Base-by-base conservation (phyloP, 2,113 vertebrate genomes). In the Delphinus delphis region DNA sequence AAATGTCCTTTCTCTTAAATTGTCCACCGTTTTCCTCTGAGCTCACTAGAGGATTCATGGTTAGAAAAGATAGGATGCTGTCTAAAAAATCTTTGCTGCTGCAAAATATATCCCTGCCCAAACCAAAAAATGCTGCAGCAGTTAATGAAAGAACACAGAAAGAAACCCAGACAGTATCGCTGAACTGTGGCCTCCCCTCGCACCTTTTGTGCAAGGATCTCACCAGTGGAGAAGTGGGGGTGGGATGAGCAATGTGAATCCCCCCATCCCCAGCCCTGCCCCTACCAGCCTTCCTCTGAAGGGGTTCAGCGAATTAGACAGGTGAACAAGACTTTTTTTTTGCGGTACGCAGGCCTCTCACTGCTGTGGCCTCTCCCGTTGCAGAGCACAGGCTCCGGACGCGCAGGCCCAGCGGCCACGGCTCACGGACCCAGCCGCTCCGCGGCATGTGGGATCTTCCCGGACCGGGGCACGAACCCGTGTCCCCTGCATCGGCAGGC, bases 241-340 rank as follows among this genome's bases (percentile, higher is more conserved):
- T 6, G 36, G 18, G 1, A 9, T 12, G 41, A 50, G 4, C 26
- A 53, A 53, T 17, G 17, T 33, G 23, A 58, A 31, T 77, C 63
- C 62, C 60, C 74, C 7, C 13, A n/a, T 28, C 44, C 28, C n/a
- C 4, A 76, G 33, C 55, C 17, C 53, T 53, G 14, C 14, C 50
- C 15, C 50, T 53, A 53, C 50, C 50, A 53, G 50, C 5, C 50
- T 53, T 53, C 15, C 50, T 53, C 53, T 53, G 71, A 98, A 67
- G 55, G 68, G 91, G 63, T 96, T 96, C 89, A 97, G 80, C 63
- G 92, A 96, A 97, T 95, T 80, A 95, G 93, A 96, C 80, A 95
- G 87, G 89, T 97, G 97, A 97, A 92, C 74, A 90, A 5, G 65
- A 96, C 63, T 96, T 96, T 53, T 95, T 47, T 50, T 50, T 50